Conservation (phyloP, 92 coral and sea anemone species). For the Porites divaricata region DNA sequence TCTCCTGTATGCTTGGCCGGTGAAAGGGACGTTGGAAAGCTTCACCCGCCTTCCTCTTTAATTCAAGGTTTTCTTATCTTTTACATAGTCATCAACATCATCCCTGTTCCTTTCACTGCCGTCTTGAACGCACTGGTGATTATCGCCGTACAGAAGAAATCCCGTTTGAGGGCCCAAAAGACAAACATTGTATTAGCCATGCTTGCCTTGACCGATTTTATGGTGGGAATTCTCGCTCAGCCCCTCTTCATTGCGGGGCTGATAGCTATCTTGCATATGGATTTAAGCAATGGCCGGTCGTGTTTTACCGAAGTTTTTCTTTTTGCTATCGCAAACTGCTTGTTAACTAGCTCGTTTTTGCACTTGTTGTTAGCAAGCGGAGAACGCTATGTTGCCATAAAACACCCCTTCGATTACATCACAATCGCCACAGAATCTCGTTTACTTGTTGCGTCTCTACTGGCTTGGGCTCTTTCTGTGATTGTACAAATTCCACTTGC, state of each 20-base stretch:
- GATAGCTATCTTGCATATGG: neutral
- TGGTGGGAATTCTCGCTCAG: neutral
- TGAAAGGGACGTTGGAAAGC: too few species aligned
- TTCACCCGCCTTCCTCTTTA: too few species aligned
- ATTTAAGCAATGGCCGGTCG: neutral
- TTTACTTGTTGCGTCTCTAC: neutral
- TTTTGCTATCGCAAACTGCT: neutral
- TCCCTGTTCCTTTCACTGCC: neutral
- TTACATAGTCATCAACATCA: neutral
- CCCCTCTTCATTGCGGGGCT: neutral
- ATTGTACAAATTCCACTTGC: neutral
- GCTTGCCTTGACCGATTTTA: neutral
- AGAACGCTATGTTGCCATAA: neutral
- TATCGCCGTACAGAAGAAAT: neutral
- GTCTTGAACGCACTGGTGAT: neutral
- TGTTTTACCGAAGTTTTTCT: neutral
- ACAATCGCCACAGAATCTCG: neutral
- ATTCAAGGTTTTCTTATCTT: neutral
- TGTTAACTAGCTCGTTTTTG: too few species aligned
- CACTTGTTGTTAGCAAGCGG: neutral
- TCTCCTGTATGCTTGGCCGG: too few species aligned
- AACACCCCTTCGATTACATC: neutral
- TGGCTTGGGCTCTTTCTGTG: neutral
- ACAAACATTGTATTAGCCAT: neutral
- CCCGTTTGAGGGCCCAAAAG: neutral